phyloP scores from a whole-genome alignment of 2,888 invertebrate genomes.

The Andricus curvator region DNA sequence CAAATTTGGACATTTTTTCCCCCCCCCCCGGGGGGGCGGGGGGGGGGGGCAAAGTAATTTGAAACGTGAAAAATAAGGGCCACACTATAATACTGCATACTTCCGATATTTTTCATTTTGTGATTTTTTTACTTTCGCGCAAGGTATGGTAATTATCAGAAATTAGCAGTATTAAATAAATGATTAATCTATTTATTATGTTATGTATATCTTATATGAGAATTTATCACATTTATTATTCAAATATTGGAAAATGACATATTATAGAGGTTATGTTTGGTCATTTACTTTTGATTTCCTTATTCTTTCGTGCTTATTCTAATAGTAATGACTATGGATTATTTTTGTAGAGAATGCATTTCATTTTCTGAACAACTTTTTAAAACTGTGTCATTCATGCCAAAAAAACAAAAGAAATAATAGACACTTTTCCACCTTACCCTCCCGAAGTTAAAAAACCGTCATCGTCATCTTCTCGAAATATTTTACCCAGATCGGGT shows the following conservation, averaged over 20 bases:
- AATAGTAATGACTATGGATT: too few species aligned
- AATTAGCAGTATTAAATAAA: background rate
- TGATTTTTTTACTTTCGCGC: background rate
- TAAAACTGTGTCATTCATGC: background rate
- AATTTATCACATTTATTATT: background rate
- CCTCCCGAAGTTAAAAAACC: constrained; percentile 68
- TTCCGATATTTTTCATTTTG: too few species aligned
- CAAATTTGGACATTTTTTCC: too few species aligned
- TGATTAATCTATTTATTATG: background rate
- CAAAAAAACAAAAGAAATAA: background rate
- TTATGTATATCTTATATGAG: background rate
- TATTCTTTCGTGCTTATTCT: too few species aligned
- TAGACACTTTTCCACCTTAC: constrained; percentile 55
- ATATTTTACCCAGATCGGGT: constrained; percentile 70
- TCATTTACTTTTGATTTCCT: background rate
- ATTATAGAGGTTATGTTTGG: constrained; percentile 18
- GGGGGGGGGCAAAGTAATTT: too few species aligned
- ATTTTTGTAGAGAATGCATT: background rate
- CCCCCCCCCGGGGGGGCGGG: too few species aligned
- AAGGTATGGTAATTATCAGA: background rate
- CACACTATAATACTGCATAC: too few species aligned
- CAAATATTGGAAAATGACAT: background rate
- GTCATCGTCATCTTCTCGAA: constrained; percentile 68
- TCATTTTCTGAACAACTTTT: background rate
- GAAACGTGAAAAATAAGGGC: too few species aligned